Evolutionary conservation across 1,140 invertebrate genomes (phyloP).

Genomic region (Hyles vespertilio): DNA sequence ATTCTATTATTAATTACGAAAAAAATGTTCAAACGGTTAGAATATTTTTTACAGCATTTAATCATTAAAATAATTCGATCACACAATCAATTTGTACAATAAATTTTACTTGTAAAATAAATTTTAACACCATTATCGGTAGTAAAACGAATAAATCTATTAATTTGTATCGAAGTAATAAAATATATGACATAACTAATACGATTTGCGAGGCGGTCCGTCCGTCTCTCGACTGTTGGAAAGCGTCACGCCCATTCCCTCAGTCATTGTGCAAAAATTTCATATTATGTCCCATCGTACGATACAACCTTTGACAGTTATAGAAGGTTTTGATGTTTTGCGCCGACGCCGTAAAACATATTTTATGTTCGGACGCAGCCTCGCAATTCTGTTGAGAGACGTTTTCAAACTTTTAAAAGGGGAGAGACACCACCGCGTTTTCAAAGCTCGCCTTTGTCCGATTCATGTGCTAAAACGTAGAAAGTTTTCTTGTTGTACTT

Average conservation of each 20-base stretch:
- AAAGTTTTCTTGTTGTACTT: conserved; percentile 49
- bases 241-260: conserved; percentile 23
- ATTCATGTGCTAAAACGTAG: conserved; percentile 58
- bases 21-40: too few relatives aligned
- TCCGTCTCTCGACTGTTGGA: neutral
- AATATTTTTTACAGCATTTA: too few relatives aligned
- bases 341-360: conserved; percentile 60
- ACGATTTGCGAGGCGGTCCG: too few relatives aligned
- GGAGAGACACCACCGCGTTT: conserved; percentile 43
- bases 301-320: conserved; percentile 57
- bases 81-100: too few relatives aligned
- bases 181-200: too few relatives aligned
- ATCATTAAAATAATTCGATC: too few relatives aligned
- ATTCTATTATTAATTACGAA: too few relatives aligned
- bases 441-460: conserved; percentile 47
- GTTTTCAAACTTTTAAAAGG: conserved; percentile 60
- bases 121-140: too few relatives aligned
- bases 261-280: conserved; percentile 25
- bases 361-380: conserved; percentile 58
- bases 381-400: conserved; percentile 41
- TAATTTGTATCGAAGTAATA: too few relatives aligned
- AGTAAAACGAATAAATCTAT: too few relatives aligned
- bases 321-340: conserved; percentile 61
- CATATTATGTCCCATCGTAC: conserved; percentile 32
- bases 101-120: too few relatives aligned